Evolutionary conservation across 2,113 vertebrate species (phyloP).

Genomic region (Scartelaos histophorus): DNA sequence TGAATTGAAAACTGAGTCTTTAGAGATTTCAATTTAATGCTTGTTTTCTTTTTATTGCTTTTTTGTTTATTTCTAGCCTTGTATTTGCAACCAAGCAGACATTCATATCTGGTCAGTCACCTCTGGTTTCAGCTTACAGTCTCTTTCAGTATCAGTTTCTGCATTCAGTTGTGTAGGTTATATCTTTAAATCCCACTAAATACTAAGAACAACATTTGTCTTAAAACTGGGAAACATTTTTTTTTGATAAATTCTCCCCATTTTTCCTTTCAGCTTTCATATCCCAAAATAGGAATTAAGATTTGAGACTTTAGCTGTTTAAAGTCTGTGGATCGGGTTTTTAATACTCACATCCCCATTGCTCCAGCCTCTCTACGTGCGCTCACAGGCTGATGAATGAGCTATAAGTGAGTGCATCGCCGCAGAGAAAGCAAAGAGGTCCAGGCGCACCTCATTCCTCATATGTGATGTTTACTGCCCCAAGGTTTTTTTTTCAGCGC

Average conservation of each 20-base stretch:
- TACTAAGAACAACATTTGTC: not conserved
- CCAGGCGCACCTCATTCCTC: slow-evolving; percentile 30
- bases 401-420: slow-evolving; percentile 4
- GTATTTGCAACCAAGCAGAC: not conserved
- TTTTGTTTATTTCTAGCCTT: not conserved
- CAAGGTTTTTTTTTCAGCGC: slow-evolving; percentile 46
- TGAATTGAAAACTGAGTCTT: not conserved
- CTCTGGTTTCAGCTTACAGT: too few relatives aligned
- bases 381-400: slow-evolving; percentile 31
- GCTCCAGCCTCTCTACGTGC: not conserved
- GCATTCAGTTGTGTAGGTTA: not conserved
- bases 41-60: not conserved
- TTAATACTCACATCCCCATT: not conserved
- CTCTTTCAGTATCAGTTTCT: too few relatives aligned
- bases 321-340: not conserved
- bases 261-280: not conserved
- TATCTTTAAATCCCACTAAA: not conserved
- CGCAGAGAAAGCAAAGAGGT: not conserved
- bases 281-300: not conserved
- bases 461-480: slow-evolving; percentile 41
- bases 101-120: not conserved
- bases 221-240: not conserved
- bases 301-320: not conserved
- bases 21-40: not conserved
- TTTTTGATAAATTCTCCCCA: not conserved